Conservation (phyloP, 2,797 vertebrate species). For the Poecilia velifera region DNA sequence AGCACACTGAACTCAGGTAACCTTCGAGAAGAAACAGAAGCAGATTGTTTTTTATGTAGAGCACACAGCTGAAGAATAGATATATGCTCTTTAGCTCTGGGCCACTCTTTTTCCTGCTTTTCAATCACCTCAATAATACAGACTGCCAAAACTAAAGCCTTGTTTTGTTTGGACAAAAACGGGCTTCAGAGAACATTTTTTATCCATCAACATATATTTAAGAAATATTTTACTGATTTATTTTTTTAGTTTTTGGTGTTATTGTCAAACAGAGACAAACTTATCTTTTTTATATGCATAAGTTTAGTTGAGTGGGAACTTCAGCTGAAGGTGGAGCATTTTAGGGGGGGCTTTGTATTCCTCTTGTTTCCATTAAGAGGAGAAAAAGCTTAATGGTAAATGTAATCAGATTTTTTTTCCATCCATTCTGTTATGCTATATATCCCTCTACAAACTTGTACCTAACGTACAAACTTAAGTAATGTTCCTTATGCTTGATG, state of each 20-base stretch:
- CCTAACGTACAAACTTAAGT: background rate
- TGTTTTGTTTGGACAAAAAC: background rate
- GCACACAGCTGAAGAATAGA: constrained; percentile 26
- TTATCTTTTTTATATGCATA: background rate
- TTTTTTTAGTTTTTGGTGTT: background rate
- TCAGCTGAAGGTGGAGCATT: background rate
- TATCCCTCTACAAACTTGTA: background rate
- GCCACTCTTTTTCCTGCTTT: constrained; percentile 16
- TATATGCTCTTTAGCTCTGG: constrained; percentile 23
- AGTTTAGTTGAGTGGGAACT: background rate
- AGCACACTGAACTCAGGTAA: constrained; percentile 46
- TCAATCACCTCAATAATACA: constrained; percentile 6
- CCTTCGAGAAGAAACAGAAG: constrained; percentile 34
- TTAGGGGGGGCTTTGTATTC: background rate
- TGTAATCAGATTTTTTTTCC: background rate
- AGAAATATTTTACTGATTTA: background rate
- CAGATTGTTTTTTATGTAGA: constrained; percentile 14
- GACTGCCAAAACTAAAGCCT: background rate
- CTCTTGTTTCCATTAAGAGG: background rate
- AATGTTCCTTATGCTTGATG: background rate
- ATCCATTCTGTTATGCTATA: background rate
- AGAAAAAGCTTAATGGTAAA: background rate
- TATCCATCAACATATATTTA: background rate
- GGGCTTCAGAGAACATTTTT: background rate
- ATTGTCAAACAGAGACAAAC: background rate